phyloP scores from a whole-genome alignment of 2,113 vertebrate genomes.

The Microcebus ravelobensis region DNA sequence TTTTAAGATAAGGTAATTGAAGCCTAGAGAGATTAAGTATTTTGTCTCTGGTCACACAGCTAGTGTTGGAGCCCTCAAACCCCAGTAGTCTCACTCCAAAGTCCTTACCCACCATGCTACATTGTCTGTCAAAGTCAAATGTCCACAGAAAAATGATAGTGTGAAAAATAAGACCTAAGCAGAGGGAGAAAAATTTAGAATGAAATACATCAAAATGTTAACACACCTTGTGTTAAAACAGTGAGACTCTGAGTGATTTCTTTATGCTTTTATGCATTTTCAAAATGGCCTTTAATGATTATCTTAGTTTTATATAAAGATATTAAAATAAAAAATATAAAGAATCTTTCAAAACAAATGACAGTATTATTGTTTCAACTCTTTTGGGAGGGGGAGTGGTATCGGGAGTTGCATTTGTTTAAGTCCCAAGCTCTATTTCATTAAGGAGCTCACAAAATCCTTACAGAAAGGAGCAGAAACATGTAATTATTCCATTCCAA shows the following conservation, averaged over 20 bases:
- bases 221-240: background rate
- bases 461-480: background rate
- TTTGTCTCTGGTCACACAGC: background rate
- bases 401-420: background rate
- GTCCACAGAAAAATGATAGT: background rate
- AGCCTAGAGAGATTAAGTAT: background rate
- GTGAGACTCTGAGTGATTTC: background rate
- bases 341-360: background rate
- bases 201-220: background rate
- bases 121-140: background rate
- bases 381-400: background rate
- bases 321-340: constrained; percentile 19
- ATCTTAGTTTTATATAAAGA: background rate
- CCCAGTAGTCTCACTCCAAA: background rate
- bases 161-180: background rate
- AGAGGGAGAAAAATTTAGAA: background rate
- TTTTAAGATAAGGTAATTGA: background rate
- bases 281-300: background rate
- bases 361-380: background rate
- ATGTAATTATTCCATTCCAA: background rate
- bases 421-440: background rate
- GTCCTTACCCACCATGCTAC: background rate
- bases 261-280: background rate
- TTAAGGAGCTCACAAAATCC: background rate
- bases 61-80: background rate